Evolutionary conservation across 2,797 vertebrate species (phyloP), one percentile per base, ranked within the genome.

Genomic region (Pithecia hirsuta): DNA sequence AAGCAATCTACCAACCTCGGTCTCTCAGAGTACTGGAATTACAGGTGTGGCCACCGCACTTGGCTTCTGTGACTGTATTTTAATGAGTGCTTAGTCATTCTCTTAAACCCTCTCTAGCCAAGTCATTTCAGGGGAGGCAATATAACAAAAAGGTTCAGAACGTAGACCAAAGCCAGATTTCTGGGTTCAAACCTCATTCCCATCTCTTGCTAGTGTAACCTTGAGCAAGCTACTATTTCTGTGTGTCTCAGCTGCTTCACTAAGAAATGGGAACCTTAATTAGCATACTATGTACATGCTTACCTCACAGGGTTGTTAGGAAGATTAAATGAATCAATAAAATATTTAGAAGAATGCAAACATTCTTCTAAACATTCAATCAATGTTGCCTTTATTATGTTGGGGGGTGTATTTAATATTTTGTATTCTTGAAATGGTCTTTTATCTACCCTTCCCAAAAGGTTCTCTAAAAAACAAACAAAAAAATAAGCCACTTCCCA

Each of bases 81-180:
- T 3, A 84, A 33, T 4, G n/a, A 24, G 14, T 0, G 26, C 33
- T 22, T 6, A 5, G 2, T 26, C 57, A 28, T 12, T 13, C n/a
- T 13, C 82, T 72, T 12, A 13, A 19, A 1, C 22, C 22, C 20
- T 36, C 64, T 30, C 70, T 1, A 1, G 30, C 24, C 13, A 20
- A 30, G 67, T 20, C 4, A 4, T 20, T 4, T 82, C 79, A 48
- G 46, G 67, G 48, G 15, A 59, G 26, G 30, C 1, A 1, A 30
- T 2, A 15, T 1, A 15, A 44, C 26, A n/a, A 6, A 28, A 24
- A 3, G 11, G n/a, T 36, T 11, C 74, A 12, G n/a, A 11, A 14
- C 6, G 50, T 5, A 46, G 50, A 12, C 86, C 78, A 15, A 19
- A 86, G 85, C 13, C 50, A 59, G 67, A 33, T 4, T 36, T 50